phyloP scores from a whole-genome alignment of 2,113 vertebrate genomes.

The Dasyornis broadbenti region DNA sequence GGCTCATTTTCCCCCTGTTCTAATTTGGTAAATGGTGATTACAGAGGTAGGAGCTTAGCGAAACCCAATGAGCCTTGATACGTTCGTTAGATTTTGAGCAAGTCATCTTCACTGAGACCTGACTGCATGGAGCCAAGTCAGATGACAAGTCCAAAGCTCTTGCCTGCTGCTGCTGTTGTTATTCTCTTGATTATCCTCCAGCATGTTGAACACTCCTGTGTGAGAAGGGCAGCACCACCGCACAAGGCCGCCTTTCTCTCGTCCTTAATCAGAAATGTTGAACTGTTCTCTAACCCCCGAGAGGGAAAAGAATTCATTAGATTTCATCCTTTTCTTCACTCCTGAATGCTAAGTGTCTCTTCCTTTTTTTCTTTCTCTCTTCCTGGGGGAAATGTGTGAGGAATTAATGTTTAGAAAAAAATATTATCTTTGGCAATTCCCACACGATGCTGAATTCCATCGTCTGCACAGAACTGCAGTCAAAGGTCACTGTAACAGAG shows the following conservation, averaged over 20 bases:
- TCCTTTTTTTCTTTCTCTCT: not conserved
- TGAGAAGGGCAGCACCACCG: not conserved
- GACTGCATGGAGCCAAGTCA: slow-evolving; percentile 18
- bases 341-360: not conserved
- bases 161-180: slow-evolving; percentile 35
- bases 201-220: not conserved
- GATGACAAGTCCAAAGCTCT: slow-evolving; percentile 27
- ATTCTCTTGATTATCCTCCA: slow-evolving; percentile 27
- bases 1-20: slow-evolving; percentile 52
- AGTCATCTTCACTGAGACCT: slow-evolving; percentile 48
- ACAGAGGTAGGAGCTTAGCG: slow-evolving; percentile 50
- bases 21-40: slow-evolving; percentile 63
- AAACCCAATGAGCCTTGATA: slow-evolving; percentile 53
- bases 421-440: not conserved
- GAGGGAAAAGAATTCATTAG: slow-evolving; percentile 20
- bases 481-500: not conserved
- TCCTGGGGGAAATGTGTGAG: slow-evolving; percentile 3
- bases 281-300: not conserved
- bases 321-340: not conserved
- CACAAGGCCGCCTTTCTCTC: not conserved
- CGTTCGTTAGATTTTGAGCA: slow-evolving; percentile 53
- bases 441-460: not conserved
- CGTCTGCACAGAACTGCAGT: not conserved
- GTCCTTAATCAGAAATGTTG: slow-evolving; percentile 42
- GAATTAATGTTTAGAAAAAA: slow-evolving; percentile 32